Percentiles rank a stretch among this genome's conserved stretches.
These are phyloP conservation scores for Rhinoraja longicauda DNA, from an alignment of 2,797 vertebrate genomes.

Conservation along the genomic window DNA sequence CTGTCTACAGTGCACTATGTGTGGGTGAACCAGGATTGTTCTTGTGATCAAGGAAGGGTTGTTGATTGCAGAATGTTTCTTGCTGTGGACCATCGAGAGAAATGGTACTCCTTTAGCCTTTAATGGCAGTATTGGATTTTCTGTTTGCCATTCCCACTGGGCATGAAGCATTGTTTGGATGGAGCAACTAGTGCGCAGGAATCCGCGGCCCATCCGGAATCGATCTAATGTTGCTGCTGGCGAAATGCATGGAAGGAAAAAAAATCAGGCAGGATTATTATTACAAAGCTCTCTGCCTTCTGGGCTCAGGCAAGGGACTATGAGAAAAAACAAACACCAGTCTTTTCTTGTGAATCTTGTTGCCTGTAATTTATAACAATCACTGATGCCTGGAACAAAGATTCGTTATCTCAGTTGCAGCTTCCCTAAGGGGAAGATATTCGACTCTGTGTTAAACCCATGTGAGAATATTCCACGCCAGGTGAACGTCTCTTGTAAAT, in stretches of 20 bases:
- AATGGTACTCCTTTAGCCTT: neutral
- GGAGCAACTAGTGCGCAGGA: neutral
- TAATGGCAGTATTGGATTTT: neutral
- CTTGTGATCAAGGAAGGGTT: too few species aligned
- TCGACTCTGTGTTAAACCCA: too few species aligned
- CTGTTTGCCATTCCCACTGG: neutral
- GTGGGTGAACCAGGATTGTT: too few species aligned
- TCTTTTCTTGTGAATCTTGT: neutral
- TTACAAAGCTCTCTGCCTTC: neutral
- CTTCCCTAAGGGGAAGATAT: neutral
- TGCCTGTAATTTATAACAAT: neutral
- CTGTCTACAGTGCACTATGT: too few species aligned
- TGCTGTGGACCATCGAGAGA: neutral
- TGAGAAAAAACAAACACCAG: neutral
- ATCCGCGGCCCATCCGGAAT: neutral
- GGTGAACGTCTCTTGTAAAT: too few species aligned
- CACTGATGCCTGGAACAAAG: neutral
- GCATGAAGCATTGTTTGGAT: neutral
- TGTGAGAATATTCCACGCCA: too few species aligned
- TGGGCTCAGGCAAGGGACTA: too few species aligned
- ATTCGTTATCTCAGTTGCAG: neutral
- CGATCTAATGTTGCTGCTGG: neutral
- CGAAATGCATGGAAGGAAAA: neutral
- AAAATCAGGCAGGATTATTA: neutral
- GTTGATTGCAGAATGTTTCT: neutral